Evolutionary conservation across 2,113 vertebrate genomes (phyloP).

Genomic region (Euleptes europaea): DNA sequence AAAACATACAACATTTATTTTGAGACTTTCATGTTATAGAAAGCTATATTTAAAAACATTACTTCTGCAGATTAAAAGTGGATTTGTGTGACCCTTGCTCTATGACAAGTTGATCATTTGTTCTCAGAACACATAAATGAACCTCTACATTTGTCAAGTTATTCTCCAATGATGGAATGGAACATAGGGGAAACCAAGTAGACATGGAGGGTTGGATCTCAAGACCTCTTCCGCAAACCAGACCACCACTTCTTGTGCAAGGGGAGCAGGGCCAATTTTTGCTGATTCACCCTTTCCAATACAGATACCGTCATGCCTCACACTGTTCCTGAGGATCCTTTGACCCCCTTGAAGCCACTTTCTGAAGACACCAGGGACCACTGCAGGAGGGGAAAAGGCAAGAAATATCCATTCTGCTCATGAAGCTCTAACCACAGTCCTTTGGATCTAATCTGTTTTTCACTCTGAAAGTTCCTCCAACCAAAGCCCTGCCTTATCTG

Average conservation of each 20-base stretch:
- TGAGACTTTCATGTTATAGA: not conserved
- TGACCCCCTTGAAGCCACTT: no score
- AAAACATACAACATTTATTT: conserved; percentile 20
- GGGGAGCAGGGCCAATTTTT: no score
- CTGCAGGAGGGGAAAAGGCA: no score
- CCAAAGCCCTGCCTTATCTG: not conserved
- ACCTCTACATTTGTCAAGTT: not conserved
- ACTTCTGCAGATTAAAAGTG: not conserved
- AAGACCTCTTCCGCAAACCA: no score
- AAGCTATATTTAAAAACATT: not conserved
- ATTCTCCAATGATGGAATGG: not conserved
- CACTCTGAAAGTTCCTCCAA: not conserved
- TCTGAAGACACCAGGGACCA: no score
- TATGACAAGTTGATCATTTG: not conserved
- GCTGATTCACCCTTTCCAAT: no score
- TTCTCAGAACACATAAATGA: not conserved
- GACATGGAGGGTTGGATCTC: no score
- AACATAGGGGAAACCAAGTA: not conserved
- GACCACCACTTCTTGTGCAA: no score
- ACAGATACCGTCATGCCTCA: no score
- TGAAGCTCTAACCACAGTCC: no score
- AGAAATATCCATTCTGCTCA: no score
- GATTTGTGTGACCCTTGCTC: not conserved
- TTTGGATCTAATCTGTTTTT: not conserved
- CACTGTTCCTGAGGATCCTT: no score